phyloP scores from a whole-genome alignment of 1,140 invertebrate species.

The Dysdera silvatica region DNA sequence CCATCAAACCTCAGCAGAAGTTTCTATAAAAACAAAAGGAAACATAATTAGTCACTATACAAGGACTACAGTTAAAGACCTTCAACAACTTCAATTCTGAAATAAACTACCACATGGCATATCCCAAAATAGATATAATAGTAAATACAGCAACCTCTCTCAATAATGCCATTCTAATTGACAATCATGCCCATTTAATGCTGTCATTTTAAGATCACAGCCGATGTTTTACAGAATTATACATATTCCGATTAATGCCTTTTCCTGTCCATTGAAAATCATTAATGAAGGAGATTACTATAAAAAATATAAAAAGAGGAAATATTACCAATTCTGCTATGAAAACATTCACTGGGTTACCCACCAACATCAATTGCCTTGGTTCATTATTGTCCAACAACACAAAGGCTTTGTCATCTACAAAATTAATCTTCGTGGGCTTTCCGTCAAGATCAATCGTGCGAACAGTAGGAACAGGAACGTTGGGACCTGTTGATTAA shows the following conservation, averaged over 20 bases:
- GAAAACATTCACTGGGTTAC: conserved; percentile 34
- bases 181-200: no score
- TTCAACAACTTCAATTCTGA: not conserved
- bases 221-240: no score
- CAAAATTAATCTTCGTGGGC: not conserved
- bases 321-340: conserved; percentile 35
- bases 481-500: no score
- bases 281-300: no score
- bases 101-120: not conserved
- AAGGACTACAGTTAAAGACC: no score
- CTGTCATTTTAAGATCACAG: no score
- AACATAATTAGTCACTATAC: not conserved
- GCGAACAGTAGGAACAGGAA: not conserved
- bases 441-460: not conserved
- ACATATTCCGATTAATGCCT: no score
- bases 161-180: no score
- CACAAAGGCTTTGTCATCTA: not conserved
- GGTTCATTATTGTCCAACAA: conserved; percentile 56
- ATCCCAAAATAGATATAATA: not conserved
- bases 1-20: conserved; percentile 33
- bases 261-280: no score
- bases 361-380: conserved; percentile 67
- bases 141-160: no score
- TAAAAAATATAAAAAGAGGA: no score
- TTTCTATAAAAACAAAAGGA: not conserved